Evolutionary conservation across 2,113 vertebrate species (phyloP).

Genomic region (Chamaea fasciata): DNA sequence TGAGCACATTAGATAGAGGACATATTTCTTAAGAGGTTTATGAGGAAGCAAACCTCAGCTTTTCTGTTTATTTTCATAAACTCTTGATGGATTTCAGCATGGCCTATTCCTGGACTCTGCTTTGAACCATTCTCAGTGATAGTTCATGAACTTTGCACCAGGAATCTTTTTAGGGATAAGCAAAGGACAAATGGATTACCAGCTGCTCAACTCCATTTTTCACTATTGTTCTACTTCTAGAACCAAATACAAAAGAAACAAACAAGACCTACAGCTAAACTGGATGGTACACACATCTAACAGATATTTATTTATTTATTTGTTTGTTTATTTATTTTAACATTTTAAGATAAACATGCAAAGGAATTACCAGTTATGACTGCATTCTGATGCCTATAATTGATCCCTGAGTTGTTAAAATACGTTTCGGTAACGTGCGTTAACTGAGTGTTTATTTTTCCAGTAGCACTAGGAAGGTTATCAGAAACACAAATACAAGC

Average conservation of each 20-base stretch:
- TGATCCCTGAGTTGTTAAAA: not conserved
- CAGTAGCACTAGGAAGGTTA: not conserved
- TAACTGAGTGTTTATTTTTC: not conserved
- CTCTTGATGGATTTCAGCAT: not conserved
- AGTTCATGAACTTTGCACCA: not conserved
- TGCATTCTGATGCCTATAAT: not conserved
- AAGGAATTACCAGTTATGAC: not conserved
- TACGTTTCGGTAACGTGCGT: not conserved
- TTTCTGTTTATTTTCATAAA: not conserved
- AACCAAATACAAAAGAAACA: not conserved
- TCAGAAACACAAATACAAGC: not conserved
- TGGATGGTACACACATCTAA: rapidly evolving
- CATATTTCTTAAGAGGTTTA: not conserved
- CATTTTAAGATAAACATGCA: not conserved
- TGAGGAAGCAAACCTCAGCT: not conserved
- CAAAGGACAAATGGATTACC: not conserved
- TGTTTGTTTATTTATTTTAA: not conserved
- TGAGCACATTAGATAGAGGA: not conserved
- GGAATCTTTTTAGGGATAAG: not conserved
- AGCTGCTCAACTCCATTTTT: not conserved
- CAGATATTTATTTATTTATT: not conserved
- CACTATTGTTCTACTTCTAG: not conserved
- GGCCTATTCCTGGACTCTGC: not conserved
- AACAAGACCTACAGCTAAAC: not conserved
- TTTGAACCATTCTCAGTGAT: not conserved